Percentiles rank a stretch among this genome's conserved stretches.
Evolutionary conservation across 2,888 invertebrate species (phyloP).

Genomic region (Subacronicta megacephala): DNA sequence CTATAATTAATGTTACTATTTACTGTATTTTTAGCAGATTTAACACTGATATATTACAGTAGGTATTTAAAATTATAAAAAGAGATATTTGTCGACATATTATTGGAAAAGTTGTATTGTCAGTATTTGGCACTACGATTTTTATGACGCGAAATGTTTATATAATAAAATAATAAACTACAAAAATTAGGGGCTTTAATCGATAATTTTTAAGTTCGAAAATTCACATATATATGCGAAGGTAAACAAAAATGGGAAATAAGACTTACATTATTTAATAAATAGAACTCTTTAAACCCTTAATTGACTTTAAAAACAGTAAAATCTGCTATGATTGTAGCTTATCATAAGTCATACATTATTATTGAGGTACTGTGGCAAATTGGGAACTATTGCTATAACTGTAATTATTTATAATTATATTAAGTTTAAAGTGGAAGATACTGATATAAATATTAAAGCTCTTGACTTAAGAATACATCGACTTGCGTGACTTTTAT

Average conservation of each 20-base stretch:
- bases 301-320: constrained; percentile 57
- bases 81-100: constrained; percentile 51
- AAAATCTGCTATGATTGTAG: constrained; percentile 64
- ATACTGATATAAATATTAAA: constrained; percentile 87
- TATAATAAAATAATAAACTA: constrained; percentile 33
- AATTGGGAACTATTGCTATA: constrained; percentile 85
- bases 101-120: constrained; percentile 48
- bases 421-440: constrained; percentile 82
- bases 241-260: constrained; percentile 30
- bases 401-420: constrained; percentile 71
- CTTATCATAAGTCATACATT: constrained; percentile 70
- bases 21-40: constrained; percentile 69
- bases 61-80: constrained; percentile 36
- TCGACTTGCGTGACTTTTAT: constrained; percentile 67
- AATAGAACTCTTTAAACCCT: constrained; percentile 49
- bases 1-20: constrained; percentile 76
- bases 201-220: constrained; percentile 31
- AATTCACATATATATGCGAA: constrained; percentile 16
- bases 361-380: constrained; percentile 87
- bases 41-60: constrained; percentile 48
- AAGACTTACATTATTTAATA: constrained; percentile 51
- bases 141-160: constrained; percentile 42
- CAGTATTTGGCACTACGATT: constrained; percentile 56
- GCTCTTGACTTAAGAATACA: constrained; percentile 84
- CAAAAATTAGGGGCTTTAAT: constrained; percentile 29